Conservation (phyloP, 2,888 invertebrate genomes). For the Aphodius sticticus region DNA sequence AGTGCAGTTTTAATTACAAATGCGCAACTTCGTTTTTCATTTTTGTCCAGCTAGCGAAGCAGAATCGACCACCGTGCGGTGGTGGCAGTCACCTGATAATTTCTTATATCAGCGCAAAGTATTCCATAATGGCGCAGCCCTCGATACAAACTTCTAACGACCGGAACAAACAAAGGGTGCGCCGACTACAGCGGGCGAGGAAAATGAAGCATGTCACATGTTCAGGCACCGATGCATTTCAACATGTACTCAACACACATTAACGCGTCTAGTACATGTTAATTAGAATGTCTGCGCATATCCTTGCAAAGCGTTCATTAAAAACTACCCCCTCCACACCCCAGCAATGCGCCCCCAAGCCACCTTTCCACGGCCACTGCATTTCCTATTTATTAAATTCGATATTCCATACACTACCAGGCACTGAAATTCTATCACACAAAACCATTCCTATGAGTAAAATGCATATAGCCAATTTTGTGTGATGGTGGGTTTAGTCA, state of each 20-base stretch:
- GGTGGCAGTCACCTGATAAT: neutral
- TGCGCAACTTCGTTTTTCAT: too few species aligned
- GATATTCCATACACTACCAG: neutral
- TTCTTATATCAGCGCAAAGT: neutral
- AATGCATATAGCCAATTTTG: too few species aligned
- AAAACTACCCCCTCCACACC: neutral
- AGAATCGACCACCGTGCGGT: too few species aligned
- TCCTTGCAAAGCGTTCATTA: neutral
- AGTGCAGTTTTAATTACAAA: too few species aligned
- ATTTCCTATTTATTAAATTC: constrained; percentile 1
- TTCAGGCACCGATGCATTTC: neutral
- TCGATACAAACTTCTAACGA: constrained; percentile 4
- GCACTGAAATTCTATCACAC: neutral
- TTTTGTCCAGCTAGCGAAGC: too few species aligned
- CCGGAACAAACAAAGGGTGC: neutral
- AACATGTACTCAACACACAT: neutral
- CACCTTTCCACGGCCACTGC: neutral
- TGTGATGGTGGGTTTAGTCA: too few species aligned
- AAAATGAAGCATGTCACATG: neutral
- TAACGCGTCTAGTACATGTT: neutral
- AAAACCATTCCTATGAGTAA: neutral
- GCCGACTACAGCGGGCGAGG: neutral
- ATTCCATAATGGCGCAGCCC: neutral
- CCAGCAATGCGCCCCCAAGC: neutral
- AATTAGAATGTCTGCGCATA: neutral